These are phyloP conservation scores for Rhopilema esculentum DNA, from an alignment of 30 jellyfish, hydroid and myxozoan species.

Conservation along the genomic window DNA sequence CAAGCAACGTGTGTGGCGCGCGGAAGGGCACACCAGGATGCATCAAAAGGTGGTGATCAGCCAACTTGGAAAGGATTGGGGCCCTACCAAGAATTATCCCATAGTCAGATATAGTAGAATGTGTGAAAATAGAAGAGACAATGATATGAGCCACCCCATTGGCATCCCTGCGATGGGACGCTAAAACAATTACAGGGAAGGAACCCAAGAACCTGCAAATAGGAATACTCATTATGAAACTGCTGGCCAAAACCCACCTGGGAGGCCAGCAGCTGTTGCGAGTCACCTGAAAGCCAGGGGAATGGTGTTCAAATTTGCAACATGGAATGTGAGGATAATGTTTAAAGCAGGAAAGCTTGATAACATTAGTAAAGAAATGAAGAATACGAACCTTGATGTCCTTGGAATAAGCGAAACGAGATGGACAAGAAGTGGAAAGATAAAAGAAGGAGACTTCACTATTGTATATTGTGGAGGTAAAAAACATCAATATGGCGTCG, in stretches of 20 bases:
- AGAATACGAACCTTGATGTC: slow-evolving; percentile 9
- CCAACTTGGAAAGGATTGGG: slow-evolving; percentile 27
- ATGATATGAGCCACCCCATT: background rate
- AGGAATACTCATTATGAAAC: background rate
- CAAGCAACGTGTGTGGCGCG: slow-evolving; percentile 23
- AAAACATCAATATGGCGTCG: slow-evolving; percentile 5
- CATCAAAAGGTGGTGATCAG: background rate
- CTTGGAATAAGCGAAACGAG: slow-evolving; percentile 21
- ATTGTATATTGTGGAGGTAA: background rate
- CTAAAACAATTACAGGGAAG: slow-evolving; percentile 17
- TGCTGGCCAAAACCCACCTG: background rate
- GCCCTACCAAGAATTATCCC: slow-evolving; percentile 22
- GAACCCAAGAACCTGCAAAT: background rate
- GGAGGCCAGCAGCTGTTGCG: background rate
- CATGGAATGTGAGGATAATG: background rate
- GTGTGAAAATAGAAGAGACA: background rate
- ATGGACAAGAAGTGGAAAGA: slow-evolving; percentile 2
- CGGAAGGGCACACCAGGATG: slow-evolving; percentile 5
- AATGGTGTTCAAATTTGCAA: background rate
- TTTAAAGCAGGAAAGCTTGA: slow-evolving; percentile 8
- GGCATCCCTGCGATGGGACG: slow-evolving; percentile 31
- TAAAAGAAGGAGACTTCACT: background rate
- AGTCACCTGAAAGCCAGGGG: background rate
- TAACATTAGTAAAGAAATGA: slow-evolving; percentile 1
- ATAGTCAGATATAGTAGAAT: background rate